Base-by-base conservation (phyloP, 2,113 vertebrate species). In the Mirza zaza region DNA sequence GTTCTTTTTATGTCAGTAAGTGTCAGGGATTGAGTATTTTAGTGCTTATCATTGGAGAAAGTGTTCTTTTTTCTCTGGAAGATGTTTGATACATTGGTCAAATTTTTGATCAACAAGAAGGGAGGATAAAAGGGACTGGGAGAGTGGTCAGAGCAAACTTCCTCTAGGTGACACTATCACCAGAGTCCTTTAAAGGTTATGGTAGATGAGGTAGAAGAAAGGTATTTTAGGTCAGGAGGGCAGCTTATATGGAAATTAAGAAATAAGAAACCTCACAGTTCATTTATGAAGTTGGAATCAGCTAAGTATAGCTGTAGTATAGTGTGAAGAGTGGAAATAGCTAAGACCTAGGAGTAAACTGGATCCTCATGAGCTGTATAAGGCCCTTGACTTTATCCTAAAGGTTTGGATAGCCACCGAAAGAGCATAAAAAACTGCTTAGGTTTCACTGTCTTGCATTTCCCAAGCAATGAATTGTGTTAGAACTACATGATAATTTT, bases 21-120 rank as follows among this genome's bases (percentile, higher is more conserved):
- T 90, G 57, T 91, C 42, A 97, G 23, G n/a, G 29, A 92, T 65
- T 76, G 32, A 67, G 8, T 76, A 55, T 91, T 83, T 80, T 87
- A 77, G 59, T 79, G 61, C 55, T 90, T 90, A 63, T 0, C 1
- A 15, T 85, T 29, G 88, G 73, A 42, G 71, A 82, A 68, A 63
- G 25, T 86, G 11, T 94, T 76, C 36, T 86, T 76, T 87, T 65
- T 50, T 77, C 39, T 77, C 14, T 39, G 39, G 50, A 90, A 82
- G 12, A 12, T 65, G 42, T 89, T 70, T 27, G n/a, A 23, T 86
- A 2, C 2, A 6, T 34, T 91, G 20, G 63, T 92, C 68, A 79
- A 9, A 57, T 23, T 95, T 93, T 80, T 96, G 55, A 77, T 34
- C n/a, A 83, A 6, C 27, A 20, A 71, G 34, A 57, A 82, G 15